phyloP scores from a whole-genome alignment of 2,888 invertebrate genomes.

The Charanyca ferruginea region DNA sequence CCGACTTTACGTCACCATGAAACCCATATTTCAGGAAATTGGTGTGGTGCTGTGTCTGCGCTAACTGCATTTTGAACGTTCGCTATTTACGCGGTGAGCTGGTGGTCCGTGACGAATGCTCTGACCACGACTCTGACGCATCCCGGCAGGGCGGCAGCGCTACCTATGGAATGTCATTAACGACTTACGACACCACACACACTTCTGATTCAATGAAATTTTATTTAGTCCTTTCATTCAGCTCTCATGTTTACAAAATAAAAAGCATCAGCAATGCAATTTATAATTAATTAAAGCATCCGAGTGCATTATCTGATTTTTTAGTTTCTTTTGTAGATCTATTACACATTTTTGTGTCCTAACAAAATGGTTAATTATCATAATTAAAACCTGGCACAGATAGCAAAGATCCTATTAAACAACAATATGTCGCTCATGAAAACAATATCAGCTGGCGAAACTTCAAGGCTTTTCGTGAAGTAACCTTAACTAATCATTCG shows the following conservation, averaged over 20 bases:
- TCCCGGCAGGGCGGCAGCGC: constrained; percentile 78
- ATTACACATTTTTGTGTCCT: not conserved
- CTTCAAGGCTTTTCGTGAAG: constrained; percentile 56
- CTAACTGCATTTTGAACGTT: constrained; percentile 79
- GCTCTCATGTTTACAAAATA: constrained; percentile 31
- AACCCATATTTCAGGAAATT: constrained; percentile 90
- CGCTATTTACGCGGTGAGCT: constrained; percentile 73
- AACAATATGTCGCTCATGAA: constrained; percentile 52
- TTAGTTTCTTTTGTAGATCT: not conserved
- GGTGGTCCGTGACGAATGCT: constrained; percentile 80
- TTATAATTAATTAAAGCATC: not conserved
- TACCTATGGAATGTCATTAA: constrained; percentile 87
- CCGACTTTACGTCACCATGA: constrained; percentile 89
- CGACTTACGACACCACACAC: constrained; percentile 81
- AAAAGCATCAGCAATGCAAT: constrained; percentile 12
- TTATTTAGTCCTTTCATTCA: constrained; percentile 62
- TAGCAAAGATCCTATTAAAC: constrained; percentile 1
- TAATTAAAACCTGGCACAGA: constrained; percentile 12
- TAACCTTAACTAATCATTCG: constrained; percentile 57
- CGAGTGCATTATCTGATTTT: not conserved
- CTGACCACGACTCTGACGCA: constrained; percentile 86
- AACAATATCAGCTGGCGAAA: constrained; percentile 56
- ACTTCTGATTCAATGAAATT: constrained; percentile 73
- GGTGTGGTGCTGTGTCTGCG: constrained; percentile 76
- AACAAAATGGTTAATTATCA: constrained; percentile 5